Evolutionary conservation across 2,113 vertebrate genomes (phyloP).

Genomic region (Perca fluviatilis): DNA sequence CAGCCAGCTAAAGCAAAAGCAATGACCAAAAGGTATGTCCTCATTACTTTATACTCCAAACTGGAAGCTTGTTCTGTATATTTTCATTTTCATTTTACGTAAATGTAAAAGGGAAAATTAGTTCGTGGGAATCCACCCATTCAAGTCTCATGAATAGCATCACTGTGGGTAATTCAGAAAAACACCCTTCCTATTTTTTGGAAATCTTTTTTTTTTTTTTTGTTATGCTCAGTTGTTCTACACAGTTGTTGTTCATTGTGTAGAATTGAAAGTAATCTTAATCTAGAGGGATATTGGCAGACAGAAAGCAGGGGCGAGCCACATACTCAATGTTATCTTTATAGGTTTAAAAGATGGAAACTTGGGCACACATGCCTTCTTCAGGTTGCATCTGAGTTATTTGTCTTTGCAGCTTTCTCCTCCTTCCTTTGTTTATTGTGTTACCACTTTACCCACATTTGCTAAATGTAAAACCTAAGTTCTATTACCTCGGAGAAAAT

Average conservation of each 20-base stretch:
- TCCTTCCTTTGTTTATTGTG: neutral
- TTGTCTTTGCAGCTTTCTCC: neutral
- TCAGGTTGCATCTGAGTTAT: neutral
- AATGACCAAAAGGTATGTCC: slow-evolving; percentile 85
- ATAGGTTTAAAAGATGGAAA: neutral
- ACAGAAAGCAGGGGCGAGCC: neutral
- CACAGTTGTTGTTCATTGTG: neutral
- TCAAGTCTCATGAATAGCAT: neutral
- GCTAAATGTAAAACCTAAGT: neutral
- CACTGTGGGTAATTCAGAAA: neutral
- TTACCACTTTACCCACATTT: neutral
- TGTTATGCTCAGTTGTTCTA: neutral
- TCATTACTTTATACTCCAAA: neutral
- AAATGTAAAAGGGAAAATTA: neutral
- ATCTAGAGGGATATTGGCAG: neutral
- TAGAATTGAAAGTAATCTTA: neutral
- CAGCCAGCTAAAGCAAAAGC: slow-evolving; percentile 79
- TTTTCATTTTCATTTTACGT: slow-evolving; percentile 45
- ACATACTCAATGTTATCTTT: neutral
- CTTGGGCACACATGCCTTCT: neutral
- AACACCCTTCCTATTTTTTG: neutral
- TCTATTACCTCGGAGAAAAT: neutral
- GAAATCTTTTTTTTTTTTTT: slow-evolving; percentile 17
- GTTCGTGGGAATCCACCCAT: neutral
- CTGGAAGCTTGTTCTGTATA: neutral